Evolutionary conservation across 2,888 invertebrate species (phyloP), one percentile per base, ranked within the genome.

Genomic region (Blera fallax): DNA sequence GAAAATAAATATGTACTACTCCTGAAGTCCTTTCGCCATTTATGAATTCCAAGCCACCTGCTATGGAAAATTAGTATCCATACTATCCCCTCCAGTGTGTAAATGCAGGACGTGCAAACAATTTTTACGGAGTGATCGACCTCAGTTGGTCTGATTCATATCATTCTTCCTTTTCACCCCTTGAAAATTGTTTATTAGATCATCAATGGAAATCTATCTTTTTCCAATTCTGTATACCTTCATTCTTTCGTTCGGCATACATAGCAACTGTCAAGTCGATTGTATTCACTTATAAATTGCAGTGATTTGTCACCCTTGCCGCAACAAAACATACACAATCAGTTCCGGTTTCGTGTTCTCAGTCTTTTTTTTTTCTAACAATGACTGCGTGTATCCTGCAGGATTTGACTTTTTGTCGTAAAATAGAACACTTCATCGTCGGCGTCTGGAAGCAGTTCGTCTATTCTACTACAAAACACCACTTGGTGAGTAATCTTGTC

Each of bases 231-330:
- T 69, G 21, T 54, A 21, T 60, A 64, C 64, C 54, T 62, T 27
- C 14, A 18, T 62, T 43, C 8, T 37, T 14, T 40, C 67, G 24
- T n/a, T n/a, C n/a, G n/a, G n/a, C n/a, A n/a, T n/a, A 21, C 18
- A 70, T 29, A 27, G 6, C 4, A 32, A 37, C 21, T 50, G 21
- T 40, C 56, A 74, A 18, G 24, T 69, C 52, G 34, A 74, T 67
- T 74, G 60, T 67, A 34, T 67, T 76, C 37, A 21, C 69, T 81
- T 81, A 76, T 56, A 81, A 76, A 64, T 81, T 70, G 76, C 73
- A 79, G 69, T 64, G 69, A 84, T 84, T 84, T 79, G 83, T 84
- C 79, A 79, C 73, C 73, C 73, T 56, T 56, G 79, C 67, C 79
- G 69, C 79, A 79, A 54, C 73, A 62, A 58, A 76, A 79, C 78